Conservation (phyloP, 2,797 vertebrate genomes). For the Poeciliopsis turneri region DNA sequence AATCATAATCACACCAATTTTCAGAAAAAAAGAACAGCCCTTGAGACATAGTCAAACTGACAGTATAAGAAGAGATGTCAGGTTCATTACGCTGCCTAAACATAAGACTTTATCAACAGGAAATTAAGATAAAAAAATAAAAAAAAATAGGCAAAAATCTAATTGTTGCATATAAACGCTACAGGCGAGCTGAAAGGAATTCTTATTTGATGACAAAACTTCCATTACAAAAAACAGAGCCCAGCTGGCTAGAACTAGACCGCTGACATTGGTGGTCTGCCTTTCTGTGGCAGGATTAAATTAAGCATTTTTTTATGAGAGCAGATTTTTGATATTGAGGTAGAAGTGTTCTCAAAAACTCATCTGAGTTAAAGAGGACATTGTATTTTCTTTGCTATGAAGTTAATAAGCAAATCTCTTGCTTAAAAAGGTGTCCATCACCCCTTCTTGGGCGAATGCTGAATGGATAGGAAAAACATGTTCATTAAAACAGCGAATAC, state of each 20-base stretch:
- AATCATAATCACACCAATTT: constrained; percentile 12
- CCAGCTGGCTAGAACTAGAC: constrained; percentile 51
- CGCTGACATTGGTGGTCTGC: constrained; percentile 55
- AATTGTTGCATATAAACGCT: background rate
- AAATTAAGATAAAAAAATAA: constrained; percentile 28
- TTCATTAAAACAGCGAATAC: constrained; percentile 78
- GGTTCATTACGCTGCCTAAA: constrained; percentile 41
- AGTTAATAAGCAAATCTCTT: constrained; percentile 4
- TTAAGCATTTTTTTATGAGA: constrained; percentile 55
- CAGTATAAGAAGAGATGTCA: constrained; percentile 20
- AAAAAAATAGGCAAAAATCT: constrained; percentile 18
- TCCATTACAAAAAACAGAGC: background rate
- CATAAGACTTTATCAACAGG: constrained; percentile 31
- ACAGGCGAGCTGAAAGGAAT: background rate
- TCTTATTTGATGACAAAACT: constrained; percentile 4
- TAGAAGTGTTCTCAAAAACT: constrained; percentile 23
- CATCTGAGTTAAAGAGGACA: constrained; percentile 37
- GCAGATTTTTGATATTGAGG: constrained; percentile 50
- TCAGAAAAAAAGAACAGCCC: background rate
- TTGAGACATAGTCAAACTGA: constrained; percentile 14
- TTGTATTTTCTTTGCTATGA: constrained; percentile 19
- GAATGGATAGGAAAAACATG: constrained; percentile 70
- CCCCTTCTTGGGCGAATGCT: constrained; percentile 30
- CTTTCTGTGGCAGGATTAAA: constrained; percentile 56
- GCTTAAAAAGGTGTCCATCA: constrained; percentile 39